These are phyloP conservation scores for Falco punctatus DNA, from an alignment of 2,113 vertebrate species.

Conservation along the genomic window DNA sequence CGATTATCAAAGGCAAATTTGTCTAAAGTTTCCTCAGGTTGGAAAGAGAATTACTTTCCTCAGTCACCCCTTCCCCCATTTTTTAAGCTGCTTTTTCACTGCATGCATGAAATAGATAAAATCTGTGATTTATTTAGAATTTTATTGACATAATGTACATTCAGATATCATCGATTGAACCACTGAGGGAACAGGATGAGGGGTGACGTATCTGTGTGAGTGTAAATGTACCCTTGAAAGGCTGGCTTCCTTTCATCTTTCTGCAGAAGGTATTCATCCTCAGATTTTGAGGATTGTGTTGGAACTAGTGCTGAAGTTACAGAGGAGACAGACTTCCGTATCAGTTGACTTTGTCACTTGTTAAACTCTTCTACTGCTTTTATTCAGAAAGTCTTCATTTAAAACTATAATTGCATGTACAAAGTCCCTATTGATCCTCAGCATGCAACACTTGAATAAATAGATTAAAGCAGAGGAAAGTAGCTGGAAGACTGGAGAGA, in stretches of 20 bases:
- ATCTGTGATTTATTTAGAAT: slow-evolving; percentile 2
- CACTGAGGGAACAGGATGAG: not conserved
- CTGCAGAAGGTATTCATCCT: not conserved
- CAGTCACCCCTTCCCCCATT: slow-evolving; percentile 21
- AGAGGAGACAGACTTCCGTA: not conserved
- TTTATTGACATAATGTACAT: slow-evolving; percentile 19
- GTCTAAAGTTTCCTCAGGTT: slow-evolving; percentile 82
- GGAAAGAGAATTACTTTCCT: slow-evolving; percentile 72
- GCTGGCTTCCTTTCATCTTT: slow-evolving; percentile 29
- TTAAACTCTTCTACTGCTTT: not conserved
- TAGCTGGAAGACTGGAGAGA: not conserved
- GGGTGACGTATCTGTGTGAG: not conserved
- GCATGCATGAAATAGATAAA: slow-evolving; percentile 13
- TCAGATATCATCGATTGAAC: not conserved
- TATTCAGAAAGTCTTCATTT: not conserved
- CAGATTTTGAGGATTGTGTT: not conserved
- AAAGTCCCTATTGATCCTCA: not conserved
- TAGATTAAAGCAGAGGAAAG: not conserved
- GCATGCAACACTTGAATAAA: not conserved
- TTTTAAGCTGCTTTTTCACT: slow-evolving; percentile 40
- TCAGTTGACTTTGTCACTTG: not conserved
- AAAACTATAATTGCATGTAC: not conserved
- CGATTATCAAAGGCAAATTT: slow-evolving; percentile 84
- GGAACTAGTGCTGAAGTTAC: not conserved
- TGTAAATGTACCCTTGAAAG: not conserved